Conservation (phyloP, 2,888 invertebrate genomes). For the Cerceris rybyensis region DNA sequence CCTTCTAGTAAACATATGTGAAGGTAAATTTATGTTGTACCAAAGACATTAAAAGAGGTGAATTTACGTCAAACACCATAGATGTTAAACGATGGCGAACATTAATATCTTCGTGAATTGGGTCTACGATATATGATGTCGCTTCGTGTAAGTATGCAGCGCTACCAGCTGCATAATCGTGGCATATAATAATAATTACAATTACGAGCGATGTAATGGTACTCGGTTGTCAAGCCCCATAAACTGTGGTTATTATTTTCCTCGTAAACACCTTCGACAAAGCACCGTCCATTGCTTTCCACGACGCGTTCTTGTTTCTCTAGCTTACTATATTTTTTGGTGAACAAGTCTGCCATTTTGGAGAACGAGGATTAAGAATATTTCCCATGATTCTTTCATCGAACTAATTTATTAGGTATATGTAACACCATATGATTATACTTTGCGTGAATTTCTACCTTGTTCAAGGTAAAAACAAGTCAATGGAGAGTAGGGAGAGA, state of each 20-base stretch:
- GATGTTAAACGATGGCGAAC: background rate
- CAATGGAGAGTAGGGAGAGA: background rate
- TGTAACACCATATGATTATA: too few relatives aligned
- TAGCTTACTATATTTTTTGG: background rate
- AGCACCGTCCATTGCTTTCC: slow-evolving; percentile 2
- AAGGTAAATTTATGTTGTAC: background rate
- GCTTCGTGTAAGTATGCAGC: background rate
- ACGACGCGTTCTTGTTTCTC: background rate
- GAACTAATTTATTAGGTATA: too few relatives aligned
- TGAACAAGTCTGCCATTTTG: too few relatives aligned
- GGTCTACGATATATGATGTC: background rate
- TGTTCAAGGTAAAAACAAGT: too few relatives aligned
- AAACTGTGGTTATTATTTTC: slow-evolving; percentile 74
- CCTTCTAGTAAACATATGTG: too few relatives aligned
- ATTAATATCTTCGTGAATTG: slow-evolving; percentile 15
- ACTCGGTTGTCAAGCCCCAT: slow-evolving; percentile 73
- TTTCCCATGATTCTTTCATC: background rate
- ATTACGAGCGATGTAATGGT: slow-evolving; percentile 70
- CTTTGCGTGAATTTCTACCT: too few relatives aligned
- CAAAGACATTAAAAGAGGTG: background rate
- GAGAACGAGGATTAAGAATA: too few relatives aligned
- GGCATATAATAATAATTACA: slow-evolving; percentile 72
- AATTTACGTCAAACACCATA: background rate
- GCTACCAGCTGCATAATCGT: slow-evolving; percentile 51
- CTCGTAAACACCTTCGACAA: slow-evolving; percentile 71